Conservation (phyloP, 2,113 vertebrate species). For the Orycteropus afer region DNA sequence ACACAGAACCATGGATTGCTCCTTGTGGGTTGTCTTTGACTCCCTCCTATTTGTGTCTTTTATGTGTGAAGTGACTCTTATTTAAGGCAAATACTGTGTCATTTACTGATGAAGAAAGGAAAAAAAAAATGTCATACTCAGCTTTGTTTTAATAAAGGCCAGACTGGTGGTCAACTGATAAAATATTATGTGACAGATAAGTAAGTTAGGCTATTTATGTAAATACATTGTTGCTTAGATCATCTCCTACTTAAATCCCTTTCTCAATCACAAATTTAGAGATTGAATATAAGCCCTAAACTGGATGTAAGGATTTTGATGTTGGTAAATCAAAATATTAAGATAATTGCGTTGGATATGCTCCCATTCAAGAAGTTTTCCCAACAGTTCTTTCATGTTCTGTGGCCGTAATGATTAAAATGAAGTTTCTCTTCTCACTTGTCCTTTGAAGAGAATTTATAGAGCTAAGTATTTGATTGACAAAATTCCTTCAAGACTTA, state of each 20-base stretch:
- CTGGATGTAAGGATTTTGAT: not conserved
- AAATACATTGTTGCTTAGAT: conserved; percentile 46
- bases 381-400: not conserved
- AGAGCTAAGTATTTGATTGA: not conserved
- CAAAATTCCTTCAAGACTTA: not conserved
- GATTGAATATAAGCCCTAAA: conserved; percentile 39
- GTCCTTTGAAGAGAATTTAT: not conserved
- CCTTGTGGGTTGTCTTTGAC: not conserved
- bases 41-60: conserved; percentile 21
- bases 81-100: conserved; percentile 17
- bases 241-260: not conserved
- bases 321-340: conserved; percentile 19
- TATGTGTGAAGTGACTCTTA: not conserved
- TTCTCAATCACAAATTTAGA: conserved; percentile 54
- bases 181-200: conserved; percentile 50
- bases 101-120: not conserved
- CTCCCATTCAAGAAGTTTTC: not conserved
- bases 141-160: conserved; percentile 61
- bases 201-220: not conserved
- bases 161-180: conserved; percentile 46
- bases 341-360: not conserved
- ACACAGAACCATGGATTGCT: not conserved
- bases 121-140: conserved; percentile 52
- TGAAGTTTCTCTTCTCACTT: not conserved
- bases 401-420: not conserved